Base-by-base conservation (phyloP, 2,113 vertebrate species). In the Silurus meridionalis region DNA sequence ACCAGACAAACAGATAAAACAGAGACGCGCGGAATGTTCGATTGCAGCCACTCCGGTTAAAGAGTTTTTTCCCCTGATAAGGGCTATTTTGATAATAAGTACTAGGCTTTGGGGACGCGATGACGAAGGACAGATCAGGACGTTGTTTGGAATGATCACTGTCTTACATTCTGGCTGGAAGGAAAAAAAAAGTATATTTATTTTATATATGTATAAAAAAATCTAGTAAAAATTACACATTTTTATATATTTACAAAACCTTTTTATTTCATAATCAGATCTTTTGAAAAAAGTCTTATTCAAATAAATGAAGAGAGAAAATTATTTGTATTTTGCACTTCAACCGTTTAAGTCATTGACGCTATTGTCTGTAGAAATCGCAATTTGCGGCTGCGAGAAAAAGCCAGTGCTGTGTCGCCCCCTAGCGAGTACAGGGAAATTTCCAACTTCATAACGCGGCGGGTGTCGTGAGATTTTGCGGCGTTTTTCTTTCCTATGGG, bases 361-460 rank as follows among this genome's bases (percentile, higher is more conserved):
- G 37, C 72, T 66, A 63, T 53, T 66, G 80, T 85, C 23, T 14
- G 5, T 15, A 63, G 21, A 74, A 61, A 74, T 23, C 23, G 58
- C 10, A 53, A 77, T n/a, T 83, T 37, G 4, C 25, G 0, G 5
- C 8, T 48, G 83, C 57, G 7, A 2, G 48, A 50, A 28, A 91
- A 37, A 89, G 23, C 6, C 4, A 79, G 93, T 91, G 86, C 90
- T 94, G 37, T 93, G 93, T 92, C 93, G 91, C 94, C 94, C 92
- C 92, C 95, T 92, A 86, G 69, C 55, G 94, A 23, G 63, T 0
- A 11, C 11, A 15, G 6, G 3, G 28, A 71, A 21, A 21, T 21
- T 1, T 80, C 7, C 82, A 6, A 25, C 50, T 60, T 23, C 50
- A 46, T 25, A 25, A n/a, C 50, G 74, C 58, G 13, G 15, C 50